Percentiles rank a stretch among this genome's conserved stretches.
Conservation (phyloP, 2,888 invertebrate species). For the Tachina lurida region DNA sequence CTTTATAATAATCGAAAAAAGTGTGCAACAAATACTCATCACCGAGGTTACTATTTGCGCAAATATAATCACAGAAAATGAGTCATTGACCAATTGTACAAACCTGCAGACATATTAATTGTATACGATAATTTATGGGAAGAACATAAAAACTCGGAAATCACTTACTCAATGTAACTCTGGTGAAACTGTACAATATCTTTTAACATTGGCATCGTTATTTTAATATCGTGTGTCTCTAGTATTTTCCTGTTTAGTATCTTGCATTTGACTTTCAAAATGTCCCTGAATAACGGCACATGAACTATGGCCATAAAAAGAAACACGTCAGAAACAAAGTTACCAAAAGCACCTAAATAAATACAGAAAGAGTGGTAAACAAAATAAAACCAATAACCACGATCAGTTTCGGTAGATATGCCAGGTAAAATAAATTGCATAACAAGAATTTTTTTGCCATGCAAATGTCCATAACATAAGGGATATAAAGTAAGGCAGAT, state of each 20-base stretch:
- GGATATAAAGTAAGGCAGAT: slow-evolving; percentile 67
- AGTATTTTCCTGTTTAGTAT: slow-evolving; percentile 72
- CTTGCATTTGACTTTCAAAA: slow-evolving; percentile 74
- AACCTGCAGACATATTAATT: slow-evolving; percentile 56
- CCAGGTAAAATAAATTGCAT: slow-evolving; percentile 76
- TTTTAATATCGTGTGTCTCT: slow-evolving; percentile 2
- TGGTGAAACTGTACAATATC: slow-evolving; percentile 76
- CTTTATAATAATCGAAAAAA: slow-evolving; percentile 74
- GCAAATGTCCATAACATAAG: neutral
- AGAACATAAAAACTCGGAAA: neutral
- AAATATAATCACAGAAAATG: slow-evolving; percentile 73
- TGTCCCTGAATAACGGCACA: slow-evolving; percentile 75
- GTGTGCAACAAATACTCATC: slow-evolving; percentile 72
- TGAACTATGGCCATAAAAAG: slow-evolving; percentile 75
- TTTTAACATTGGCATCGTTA: slow-evolving; percentile 51
- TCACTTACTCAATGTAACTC: slow-evolving; percentile 74
- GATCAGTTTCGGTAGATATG: slow-evolving; percentile 69
- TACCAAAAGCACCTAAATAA: slow-evolving; percentile 75
- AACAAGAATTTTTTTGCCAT: slow-evolving; percentile 68
- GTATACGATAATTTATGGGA: neutral
- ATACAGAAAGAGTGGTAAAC: slow-evolving; percentile 67
- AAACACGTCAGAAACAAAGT: slow-evolving; percentile 76
- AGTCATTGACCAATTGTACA: slow-evolving; percentile 65
- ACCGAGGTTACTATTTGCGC: slow-evolving; percentile 73
- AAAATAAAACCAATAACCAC: slow-evolving; percentile 69